Percentiles rank a stretch among this genome's conserved stretches.
Evolutionary conservation across 2,888 invertebrate genomes (phyloP).

Genomic region (Myopa testacea): DNA sequence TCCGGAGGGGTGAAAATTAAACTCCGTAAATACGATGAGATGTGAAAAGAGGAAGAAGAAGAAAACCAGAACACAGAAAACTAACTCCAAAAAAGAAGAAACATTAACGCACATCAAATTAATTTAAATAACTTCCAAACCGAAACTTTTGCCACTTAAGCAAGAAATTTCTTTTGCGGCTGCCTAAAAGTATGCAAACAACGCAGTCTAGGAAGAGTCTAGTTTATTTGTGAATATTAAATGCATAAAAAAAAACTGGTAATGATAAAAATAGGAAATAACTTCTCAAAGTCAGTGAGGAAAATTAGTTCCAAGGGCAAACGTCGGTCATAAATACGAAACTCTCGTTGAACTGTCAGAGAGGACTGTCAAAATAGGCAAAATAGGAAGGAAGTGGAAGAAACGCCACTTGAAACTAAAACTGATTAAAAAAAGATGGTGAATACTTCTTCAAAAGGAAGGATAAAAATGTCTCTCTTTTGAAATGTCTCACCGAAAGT

Average conservation of each 20-base stretch:
- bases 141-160: conserved; percentile 33
- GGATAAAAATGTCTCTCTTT: too few relatives aligned
- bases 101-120: conserved; percentile 43
- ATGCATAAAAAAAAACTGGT: conserved; percentile 30
- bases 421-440: background rate
- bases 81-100: background rate
- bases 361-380: background rate
- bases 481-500: too few relatives aligned
- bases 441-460: background rate
- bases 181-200: conserved; percentile 40
- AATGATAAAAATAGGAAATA: conserved; percentile 12
- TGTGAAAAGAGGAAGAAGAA: background rate
- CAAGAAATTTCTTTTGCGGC: conserved; percentile 26
- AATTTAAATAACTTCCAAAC: conserved; percentile 34
- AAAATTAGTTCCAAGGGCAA: conserved; percentile 44
- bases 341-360: background rate
- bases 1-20: background rate
- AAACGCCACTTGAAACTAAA: background rate
- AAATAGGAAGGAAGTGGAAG: background rate
- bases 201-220: background rate
- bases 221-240: conserved; percentile 45
- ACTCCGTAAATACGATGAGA: background rate
- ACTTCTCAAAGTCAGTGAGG: conserved; percentile 23
- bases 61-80: conserved; percentile 7
- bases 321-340: conserved; percentile 24